phyloP scores from a whole-genome alignment of 2,113 vertebrate species.

The Solea senegalensis region DNA sequence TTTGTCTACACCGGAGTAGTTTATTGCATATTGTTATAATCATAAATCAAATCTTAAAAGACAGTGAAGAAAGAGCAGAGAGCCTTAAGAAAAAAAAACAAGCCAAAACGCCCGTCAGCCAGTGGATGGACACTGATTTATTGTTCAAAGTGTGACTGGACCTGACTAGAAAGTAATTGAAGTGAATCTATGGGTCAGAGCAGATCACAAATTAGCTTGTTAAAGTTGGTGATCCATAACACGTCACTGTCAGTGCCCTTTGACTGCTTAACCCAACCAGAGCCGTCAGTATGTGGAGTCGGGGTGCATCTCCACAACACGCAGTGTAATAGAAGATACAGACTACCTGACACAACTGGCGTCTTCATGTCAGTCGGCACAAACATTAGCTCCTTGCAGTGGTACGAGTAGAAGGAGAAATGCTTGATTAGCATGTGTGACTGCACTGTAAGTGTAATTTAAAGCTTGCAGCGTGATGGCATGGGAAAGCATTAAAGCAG shows the following conservation, averaged over 20 bases:
- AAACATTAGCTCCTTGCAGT: neutral
- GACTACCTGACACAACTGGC: neutral
- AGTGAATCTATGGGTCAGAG: conserved; percentile 44
- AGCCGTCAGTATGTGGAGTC: neutral
- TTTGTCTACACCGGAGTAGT: neutral
- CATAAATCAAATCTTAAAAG: neutral
- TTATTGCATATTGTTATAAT: neutral
- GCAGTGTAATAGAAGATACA: neutral
- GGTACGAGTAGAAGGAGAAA: neutral
- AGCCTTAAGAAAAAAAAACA: too few species aligned
- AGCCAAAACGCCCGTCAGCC: neutral
- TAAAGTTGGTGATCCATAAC: conserved; percentile 55
- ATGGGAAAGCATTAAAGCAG: neutral
- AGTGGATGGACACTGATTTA: conserved; percentile 38
- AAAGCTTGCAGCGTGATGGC: neutral
- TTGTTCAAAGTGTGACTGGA: conserved; percentile 33
- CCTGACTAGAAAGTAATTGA: conserved; percentile 51
- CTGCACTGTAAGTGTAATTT: conserved; percentile 3
- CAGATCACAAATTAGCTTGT: conserved; percentile 50
- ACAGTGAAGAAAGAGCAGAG: neutral
- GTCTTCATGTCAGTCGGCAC: neutral
- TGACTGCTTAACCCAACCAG: conserved; percentile 15
- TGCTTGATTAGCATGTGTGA: neutral
- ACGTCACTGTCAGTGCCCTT: conserved; percentile 26
- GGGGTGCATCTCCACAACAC: neutral